Base-by-base conservation (phyloP, 2,888 invertebrate genomes). In the Phengaris arion region DNA sequence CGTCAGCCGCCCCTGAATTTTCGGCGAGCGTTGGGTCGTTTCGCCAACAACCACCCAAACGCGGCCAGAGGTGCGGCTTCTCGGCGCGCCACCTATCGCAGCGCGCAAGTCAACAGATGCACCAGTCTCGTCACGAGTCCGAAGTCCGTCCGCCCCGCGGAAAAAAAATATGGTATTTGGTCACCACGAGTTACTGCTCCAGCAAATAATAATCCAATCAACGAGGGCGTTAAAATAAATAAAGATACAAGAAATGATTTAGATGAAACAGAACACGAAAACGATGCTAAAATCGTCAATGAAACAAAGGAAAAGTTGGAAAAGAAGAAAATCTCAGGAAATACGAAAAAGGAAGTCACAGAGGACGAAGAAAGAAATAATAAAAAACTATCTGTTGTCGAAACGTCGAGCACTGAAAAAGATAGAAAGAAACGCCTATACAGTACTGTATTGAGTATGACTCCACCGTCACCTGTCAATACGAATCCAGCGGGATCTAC, bases 401-500 rank as follows among this genome's bases (percentile, higher is more conserved):
- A 89, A 2, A 35, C 35, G 9, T 89, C 88, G 3, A 85, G 86
- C 13, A 80, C 85, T 55, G 90, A 91, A 35, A 81, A 82, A 0
- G 87, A 88, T 57, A 85, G 86, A 74, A 89, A 91, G 79, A 94
- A 93, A 79, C 89, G 94, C n/a, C 83, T 94, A 4, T 94, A 94
- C 82, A 93, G 94, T 79, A 94, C 94, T 7, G 94, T 94, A 0
- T 84, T 94, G 6, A 93, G 94, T 78, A 92, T 87, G 88, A 91
- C 89, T 80, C 89, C 91, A 0, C 92, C 93, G 0, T 78, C 87
- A 2, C 85, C 90, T 0, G 84, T 91, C 15, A 86, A 85, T 74
- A 78, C 91, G 13, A 82, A 83, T 3, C 84, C 87, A 52, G 85
- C 86, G 9, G 85, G 86, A 46, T 87, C 86, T 80, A 88, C 90